Base-by-base conservation (phyloP, 2,888 invertebrate species). In the Mylabris sibirica region DNA sequence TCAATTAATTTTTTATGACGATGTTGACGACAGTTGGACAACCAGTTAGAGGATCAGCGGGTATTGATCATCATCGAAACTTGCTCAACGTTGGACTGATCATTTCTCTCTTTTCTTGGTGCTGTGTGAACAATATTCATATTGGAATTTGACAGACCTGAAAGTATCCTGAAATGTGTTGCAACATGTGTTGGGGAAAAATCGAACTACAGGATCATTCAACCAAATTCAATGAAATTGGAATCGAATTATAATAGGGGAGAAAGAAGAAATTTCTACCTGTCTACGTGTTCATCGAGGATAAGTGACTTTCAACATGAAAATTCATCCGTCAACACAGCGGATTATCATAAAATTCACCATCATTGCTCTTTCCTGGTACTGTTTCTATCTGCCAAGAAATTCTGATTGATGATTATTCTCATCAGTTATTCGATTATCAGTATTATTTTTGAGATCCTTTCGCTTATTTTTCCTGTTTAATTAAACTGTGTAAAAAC, bases 401-500 rank as follows among this genome's bases (percentile, higher is more conserved):
- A 49, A 49, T 20, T 8, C 20, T 49, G 20, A 49, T 49, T 49
- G 49, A 49, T 49, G 6, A 9, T 20, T 20, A 20, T 20, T 49
- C 9, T 3, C 41, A n/a, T n/a, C 41, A 11, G 44, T 44, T 44
- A 8, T 49, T 9, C 20, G 20, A 49, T 49, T 17, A 35, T n/a
- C 38, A 12, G 8, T 30, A 38, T 38, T 38, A 12, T 38, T 38
- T 38, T 38, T 12, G 38, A 38, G 12, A 57, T 12, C 14, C 24
- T 20, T 9, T 44, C 0, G 4, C 44, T 1, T 22, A 20, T 3
- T 12, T 57, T 57, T 57, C 5, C 11, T 24, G 4, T 57, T 57
- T 57, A 24, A 57, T 57, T 57, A 24, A 57, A 57, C 22, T 22
- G 57, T 57, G 57, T 3, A 12, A 14, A 57, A 57, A 57, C 57